A percentile compares a stretch with the other conserved stretches of the same genome.
Conservation (phyloP, 2,797 vertebrate genomes). For the Sebastes melanostomus region DNA sequence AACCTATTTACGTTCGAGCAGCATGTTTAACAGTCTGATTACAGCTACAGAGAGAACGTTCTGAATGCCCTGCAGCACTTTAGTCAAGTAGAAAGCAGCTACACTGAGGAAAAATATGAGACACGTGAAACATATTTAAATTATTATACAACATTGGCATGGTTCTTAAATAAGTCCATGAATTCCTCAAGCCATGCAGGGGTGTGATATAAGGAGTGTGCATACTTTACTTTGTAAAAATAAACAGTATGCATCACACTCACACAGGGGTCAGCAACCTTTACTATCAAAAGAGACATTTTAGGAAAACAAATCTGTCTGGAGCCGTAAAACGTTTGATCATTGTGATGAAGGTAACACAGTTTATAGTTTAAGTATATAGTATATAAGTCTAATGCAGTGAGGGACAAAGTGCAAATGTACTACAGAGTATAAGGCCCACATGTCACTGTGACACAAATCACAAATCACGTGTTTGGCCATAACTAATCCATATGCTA, state of each 20-base stretch:
- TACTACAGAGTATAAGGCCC: too few relatives aligned
- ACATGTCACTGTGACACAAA: neutral
- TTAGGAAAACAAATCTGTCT: fast-evolving
- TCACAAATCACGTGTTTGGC: neutral
- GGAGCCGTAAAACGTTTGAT: fast-evolving
- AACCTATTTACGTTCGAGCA: neutral
- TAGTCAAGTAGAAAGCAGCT: neutral
- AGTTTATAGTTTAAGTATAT: too few relatives aligned
- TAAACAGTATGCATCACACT: neutral
- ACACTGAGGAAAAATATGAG: neutral
- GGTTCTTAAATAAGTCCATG: neutral
- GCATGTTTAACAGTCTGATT: neutral
- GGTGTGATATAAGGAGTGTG: neutral
- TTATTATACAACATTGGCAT: neutral
- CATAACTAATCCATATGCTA: neutral
- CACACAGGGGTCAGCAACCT: neutral
- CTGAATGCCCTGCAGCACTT: neutral
- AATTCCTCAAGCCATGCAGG: neutral
- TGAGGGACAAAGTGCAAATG: too few relatives aligned
- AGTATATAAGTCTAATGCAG: too few relatives aligned
- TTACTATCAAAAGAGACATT: too few relatives aligned
- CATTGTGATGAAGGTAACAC: too few relatives aligned
- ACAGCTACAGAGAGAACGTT: neutral
- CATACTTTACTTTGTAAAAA: neutral
- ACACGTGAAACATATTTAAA: neutral